Evolutionary conservation across 2,888 invertebrate species (phyloP), one percentile per base, ranked within the genome.

Genomic region (Steinernema scapterisci): DNA sequence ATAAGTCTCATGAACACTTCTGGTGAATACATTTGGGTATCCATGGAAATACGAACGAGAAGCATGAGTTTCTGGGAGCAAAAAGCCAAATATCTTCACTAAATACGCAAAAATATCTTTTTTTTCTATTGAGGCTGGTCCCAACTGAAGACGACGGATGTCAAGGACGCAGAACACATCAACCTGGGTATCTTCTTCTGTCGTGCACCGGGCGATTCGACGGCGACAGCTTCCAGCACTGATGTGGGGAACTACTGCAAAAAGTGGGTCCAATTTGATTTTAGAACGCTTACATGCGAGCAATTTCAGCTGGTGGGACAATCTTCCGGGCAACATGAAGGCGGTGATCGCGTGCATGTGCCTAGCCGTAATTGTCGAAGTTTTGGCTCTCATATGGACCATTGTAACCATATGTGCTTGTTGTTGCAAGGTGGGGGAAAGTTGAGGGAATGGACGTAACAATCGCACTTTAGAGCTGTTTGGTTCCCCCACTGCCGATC

Each of bases 321-420:
- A 38, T 9, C 38, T 38, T 9, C 9, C 38, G 5, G 38, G 38
- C 38, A 6, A 3, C 9, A 38, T 38, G 9, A 38, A 38, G 31
- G 63, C 63, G 5, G 63, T 63, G 25, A 63, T 63, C 11, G 63
- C 63, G 16, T 63, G 63, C 31, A 63, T 63, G 63, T 63, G 63
- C 63, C 27, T 63, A 2, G 31, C 63, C 9, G 63, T 63, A 1
- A 25, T 63, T 5, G 63, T 63, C 3, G 31, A 63, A 19, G 63
- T n/a, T 11, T 9, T 38, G 7, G 27, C 63, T 13, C 23, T 63
- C 27, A 31, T 31, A 16, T 63, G 63, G 63, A 63, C 27, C 1
- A 27, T 63, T 16, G 5, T 63, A 16, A 63, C 63, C 31, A 63
- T 63, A 16, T 63, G 63, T 16, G 63, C 63, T 19, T 63, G 63